Evolutionary conservation across 1,140 invertebrate species (phyloP).

Genomic region (Papilio aristodemus): DNA sequence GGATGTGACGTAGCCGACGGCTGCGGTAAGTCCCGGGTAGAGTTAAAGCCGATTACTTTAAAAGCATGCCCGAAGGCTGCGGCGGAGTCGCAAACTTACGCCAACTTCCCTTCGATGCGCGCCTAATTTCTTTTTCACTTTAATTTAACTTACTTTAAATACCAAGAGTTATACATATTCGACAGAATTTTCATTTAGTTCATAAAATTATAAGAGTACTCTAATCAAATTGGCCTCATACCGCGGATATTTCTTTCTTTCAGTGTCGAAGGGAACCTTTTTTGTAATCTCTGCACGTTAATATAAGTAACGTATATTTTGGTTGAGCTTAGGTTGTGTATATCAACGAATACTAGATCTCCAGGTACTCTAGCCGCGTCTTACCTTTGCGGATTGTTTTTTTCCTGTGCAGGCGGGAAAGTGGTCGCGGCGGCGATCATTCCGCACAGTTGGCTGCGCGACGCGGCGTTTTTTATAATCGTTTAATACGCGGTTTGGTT

Average conservation of each 20-base stretch:
- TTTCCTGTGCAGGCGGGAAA: slow-evolving; percentile 37
- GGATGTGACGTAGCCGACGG: slow-evolving; percentile 8
- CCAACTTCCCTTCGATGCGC: not conserved
- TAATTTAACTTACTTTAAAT: not conserved
- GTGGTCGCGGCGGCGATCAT: slow-evolving; percentile 48
- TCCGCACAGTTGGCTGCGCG: slow-evolving; percentile 48
- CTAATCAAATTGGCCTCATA: too few species aligned
- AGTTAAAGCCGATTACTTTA: slow-evolving; percentile 34
- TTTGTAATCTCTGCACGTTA: too few species aligned
- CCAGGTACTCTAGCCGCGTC: not conserved
- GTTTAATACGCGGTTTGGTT: slow-evolving; percentile 53
- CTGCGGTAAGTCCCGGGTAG: slow-evolving; percentile 23
- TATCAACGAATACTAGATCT: not conserved
- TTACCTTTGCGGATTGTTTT: slow-evolving; percentile 20
- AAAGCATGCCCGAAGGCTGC: slow-evolving; percentile 20
- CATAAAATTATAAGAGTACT: too few species aligned
- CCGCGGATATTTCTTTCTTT: too few species aligned
- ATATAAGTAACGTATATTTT: too few species aligned
- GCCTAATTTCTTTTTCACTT: not conserved
- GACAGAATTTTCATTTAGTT: too few species aligned
- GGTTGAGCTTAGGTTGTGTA: not conserved
- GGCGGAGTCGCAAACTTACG: slow-evolving; percentile 1
- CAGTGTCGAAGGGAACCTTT: too few species aligned
- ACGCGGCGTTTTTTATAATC: slow-evolving; percentile 46
- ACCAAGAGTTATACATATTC: too few species aligned